A percentile compares a stretch with the other conserved stretches of the same genome.
Conservation (phyloP, 1,140 invertebrate species). For the Musca domestica region DNA sequence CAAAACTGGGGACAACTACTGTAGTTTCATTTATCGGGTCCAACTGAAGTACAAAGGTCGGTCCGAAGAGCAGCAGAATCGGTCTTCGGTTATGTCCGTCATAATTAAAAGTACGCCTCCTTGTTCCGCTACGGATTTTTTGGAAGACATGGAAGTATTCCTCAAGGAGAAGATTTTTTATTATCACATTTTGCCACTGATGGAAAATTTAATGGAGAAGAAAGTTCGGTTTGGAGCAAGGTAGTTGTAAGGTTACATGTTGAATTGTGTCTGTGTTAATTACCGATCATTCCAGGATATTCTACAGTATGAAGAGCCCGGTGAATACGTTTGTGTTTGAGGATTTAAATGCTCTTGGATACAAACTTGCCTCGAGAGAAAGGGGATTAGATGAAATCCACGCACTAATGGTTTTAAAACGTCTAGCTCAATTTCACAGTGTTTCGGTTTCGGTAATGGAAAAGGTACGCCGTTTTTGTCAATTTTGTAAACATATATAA, state of each 20-base stretch:
- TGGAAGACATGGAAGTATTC: slow-evolving; percentile 45
- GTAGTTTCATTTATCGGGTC: slow-evolving; percentile 44
- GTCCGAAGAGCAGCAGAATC: slow-evolving; percentile 24
- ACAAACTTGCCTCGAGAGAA: slow-evolving; percentile 38
- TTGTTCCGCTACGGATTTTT: slow-evolving; percentile 36
- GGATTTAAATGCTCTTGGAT: slow-evolving; percentile 39
- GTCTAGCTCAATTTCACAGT: slow-evolving; percentile 46
- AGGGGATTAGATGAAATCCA: slow-evolving; percentile 40
- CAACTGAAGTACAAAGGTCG: slow-evolving; percentile 31
- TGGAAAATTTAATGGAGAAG: slow-evolving; percentile 38
- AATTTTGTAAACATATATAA: not conserved
- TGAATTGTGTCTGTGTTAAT: not conserved
- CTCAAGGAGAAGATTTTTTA: slow-evolving; percentile 49
- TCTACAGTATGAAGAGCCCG: slow-evolving; percentile 36
- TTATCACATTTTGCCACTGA: slow-evolving; percentile 38
- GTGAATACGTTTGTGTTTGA: slow-evolving; percentile 45
- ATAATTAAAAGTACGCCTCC: slow-evolving; percentile 49
- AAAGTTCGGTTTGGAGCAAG: slow-evolving; percentile 39
- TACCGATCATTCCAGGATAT: slow-evolving; percentile 32
- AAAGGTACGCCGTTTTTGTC: slow-evolving; percentile 28
- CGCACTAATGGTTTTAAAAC: slow-evolving; percentile 39
- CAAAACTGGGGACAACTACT: slow-evolving; percentile 48
- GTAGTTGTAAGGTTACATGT: slow-evolving; percentile 27
- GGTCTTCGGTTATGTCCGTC: slow-evolving; percentile 27
- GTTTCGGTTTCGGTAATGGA: slow-evolving; percentile 38